Evolutionary conservation across 35 echinoderm and acorn worm species (phyloP), one percentile per base, ranked within the genome.

Genomic region (Nesometra sesokonis): DNA sequence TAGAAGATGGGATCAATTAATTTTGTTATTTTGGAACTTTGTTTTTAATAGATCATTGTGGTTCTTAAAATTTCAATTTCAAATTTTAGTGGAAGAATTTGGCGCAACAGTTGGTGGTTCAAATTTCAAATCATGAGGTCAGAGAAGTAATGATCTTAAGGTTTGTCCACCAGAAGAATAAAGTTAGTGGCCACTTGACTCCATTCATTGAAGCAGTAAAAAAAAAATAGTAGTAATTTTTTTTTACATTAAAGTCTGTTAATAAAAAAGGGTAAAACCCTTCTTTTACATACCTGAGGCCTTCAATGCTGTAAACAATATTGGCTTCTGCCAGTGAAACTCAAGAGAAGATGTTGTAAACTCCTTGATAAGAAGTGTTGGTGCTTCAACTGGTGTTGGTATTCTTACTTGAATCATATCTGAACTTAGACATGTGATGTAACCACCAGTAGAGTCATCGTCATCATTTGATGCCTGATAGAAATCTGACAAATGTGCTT

Each of bases 301-400:
- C 38, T 34, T 34, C 17, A 83, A 39, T 9, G 36, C 34, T 11
- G 81, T 83, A 39, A 83, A 83, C 38, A 83, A 83, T 5, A 83
- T 35, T 38, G 81, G 81, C 38, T 35, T 83, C 27, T 83, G 34
- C 81, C 81, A 83, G 35, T 83, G 37, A 3, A 83, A 35, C n/a
- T 35, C 37, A 23, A 83, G 34, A n/a, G 34, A 38, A 39, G 34
- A 37, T 83, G 81, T 37, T 9, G 34, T 83, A 23, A 37, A 83
- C 9, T 38, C 81, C 21, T 17, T 83, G 0, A 83, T 13, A 36
- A 38, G 30, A 3, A 83, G n/a, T 83, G 34, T 38, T 37, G 36
- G 34, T 39, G 81, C 11, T 30, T 83, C 36, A 35, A 83, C 81
- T 39, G 81, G 81, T 37, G 81, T 31, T 83, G 34, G 34, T 5